Conservation (phyloP, 2,113 vertebrate genomes). For the Sceloporus undulatus region DNA sequence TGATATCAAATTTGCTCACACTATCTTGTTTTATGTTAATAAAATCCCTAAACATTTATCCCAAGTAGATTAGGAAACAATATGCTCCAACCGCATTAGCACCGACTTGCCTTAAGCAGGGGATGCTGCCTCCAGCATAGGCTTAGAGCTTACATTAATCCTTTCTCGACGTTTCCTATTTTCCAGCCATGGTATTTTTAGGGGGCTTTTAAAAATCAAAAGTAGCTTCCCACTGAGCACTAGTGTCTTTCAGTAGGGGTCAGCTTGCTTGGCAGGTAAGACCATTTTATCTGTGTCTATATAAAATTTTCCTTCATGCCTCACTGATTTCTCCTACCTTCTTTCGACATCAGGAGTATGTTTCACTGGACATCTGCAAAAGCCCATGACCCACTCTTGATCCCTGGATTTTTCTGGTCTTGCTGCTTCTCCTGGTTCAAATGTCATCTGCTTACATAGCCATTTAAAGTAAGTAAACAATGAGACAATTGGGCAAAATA, state of each 20-base stretch:
- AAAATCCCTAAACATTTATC: slow-evolving; percentile 76
- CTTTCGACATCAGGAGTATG: background rate
- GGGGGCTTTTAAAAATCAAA: background rate
- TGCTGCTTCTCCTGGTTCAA: background rate
- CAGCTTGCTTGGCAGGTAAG: no score
- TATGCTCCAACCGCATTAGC: slow-evolving; percentile 61
- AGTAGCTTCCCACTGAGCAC: background rate
- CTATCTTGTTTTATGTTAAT: slow-evolving; percentile 80
- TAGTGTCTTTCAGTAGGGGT: background rate
- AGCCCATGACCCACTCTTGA: no score
- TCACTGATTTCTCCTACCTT: background rate
- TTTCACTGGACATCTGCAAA: background rate
- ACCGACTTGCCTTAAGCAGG: slow-evolving; percentile 57
- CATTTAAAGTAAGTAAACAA: background rate
- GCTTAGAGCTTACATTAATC: slow-evolving; percentile 41
- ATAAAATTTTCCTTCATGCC: background rate
- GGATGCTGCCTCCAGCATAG: slow-evolving; percentile 23
- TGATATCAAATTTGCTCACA: slow-evolving; percentile 75
- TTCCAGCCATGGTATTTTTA: background rate
- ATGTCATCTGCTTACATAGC: background rate
- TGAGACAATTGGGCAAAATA: background rate
- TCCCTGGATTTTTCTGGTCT: background rate
- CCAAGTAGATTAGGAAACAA: slow-evolving; percentile 71
- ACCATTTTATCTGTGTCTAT: no score
- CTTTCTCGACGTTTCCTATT: slow-evolving; percentile 31